phyloP scores from a whole-genome alignment of 1,140 invertebrate species.

The Caenorhabditis elegans region DNA sequence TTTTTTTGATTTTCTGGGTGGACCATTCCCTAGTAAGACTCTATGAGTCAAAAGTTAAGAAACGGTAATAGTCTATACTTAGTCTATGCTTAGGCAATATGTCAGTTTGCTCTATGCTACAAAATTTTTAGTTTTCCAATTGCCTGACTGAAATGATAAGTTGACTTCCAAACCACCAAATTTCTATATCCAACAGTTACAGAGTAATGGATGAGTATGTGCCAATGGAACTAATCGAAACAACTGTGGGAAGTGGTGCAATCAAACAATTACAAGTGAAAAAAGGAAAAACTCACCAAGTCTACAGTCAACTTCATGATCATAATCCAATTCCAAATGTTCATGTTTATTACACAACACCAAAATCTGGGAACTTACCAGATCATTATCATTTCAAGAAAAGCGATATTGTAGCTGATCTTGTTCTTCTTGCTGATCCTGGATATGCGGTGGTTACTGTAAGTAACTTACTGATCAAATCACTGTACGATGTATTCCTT shows the following conservation, averaged over 20 bases:
- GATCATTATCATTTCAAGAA: slow-evolving; percentile 40
- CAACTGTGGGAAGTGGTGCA: slow-evolving; percentile 36
- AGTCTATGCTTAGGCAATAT: too few relatives aligned
- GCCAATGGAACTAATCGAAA: slow-evolving; percentile 44
- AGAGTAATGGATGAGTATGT: slow-evolving; percentile 42
- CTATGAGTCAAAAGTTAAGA: too few relatives aligned
- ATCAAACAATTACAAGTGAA: slow-evolving; percentile 34
- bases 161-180: too few relatives aligned
- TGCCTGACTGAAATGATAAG: too few relatives aligned
- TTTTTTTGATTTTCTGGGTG: too few relatives aligned
- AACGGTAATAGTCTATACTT: too few relatives aligned
- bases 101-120: too few relatives aligned
- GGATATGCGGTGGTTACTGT: slow-evolving; percentile 41
- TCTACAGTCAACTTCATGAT: slow-evolving; percentile 42
- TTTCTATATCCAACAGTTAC: too few relatives aligned
- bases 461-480: too few relatives aligned
- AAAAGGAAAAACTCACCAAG: slow-evolving; percentile 44
- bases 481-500: neutral
- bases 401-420: slow-evolving; percentile 26
- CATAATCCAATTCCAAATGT: slow-evolving; percentile 46
- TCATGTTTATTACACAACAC: slow-evolving; percentile 39
- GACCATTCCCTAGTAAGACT: too few relatives aligned
- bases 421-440: slow-evolving; percentile 36
- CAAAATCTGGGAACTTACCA: slow-evolving; percentile 41
- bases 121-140: too few relatives aligned